Conservation (phyloP, 2,113 vertebrate genomes). For the Rutilus rutilus region DNA sequence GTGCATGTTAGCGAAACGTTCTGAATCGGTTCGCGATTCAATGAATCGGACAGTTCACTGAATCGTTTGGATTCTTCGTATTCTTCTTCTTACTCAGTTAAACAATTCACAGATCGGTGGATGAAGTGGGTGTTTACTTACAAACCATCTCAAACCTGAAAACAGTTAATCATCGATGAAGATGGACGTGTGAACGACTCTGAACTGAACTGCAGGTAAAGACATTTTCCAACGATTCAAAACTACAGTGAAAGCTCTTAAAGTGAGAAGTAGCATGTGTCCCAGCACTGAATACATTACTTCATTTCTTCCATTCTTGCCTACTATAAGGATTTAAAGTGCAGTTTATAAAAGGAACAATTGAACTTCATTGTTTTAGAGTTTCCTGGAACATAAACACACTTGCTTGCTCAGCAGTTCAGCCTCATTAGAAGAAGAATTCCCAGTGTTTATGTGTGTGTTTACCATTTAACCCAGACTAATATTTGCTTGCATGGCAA, state of each 20-base stretch:
- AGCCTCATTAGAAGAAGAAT: constrained; percentile 1
- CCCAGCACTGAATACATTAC: neutral
- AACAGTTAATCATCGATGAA: neutral
- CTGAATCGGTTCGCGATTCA: neutral
- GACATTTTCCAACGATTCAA: neutral
- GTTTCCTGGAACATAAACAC: constrained; percentile 22
- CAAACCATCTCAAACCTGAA: neutral
- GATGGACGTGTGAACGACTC: neutral
- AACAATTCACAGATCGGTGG: neutral
- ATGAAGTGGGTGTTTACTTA: neutral
- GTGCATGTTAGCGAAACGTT: neutral
- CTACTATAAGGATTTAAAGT: neutral
- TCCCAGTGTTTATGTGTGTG: neutral
- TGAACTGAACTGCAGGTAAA: neutral
- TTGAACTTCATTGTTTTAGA: neutral
- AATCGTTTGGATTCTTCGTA: neutral
- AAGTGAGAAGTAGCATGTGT: neutral
- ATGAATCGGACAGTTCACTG: neutral
- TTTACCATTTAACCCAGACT: neutral
- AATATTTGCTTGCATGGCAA: constrained; percentile 2
- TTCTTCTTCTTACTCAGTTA: neutral
- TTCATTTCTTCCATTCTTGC: neutral
- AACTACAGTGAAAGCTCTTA: neutral
- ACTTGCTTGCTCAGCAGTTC: constrained; percentile 22
- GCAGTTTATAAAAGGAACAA: neutral